These are phyloP conservation scores for Hylomyscus alleni DNA, from an alignment of 2,797 vertebrate genomes.

Conservation along the genomic window DNA sequence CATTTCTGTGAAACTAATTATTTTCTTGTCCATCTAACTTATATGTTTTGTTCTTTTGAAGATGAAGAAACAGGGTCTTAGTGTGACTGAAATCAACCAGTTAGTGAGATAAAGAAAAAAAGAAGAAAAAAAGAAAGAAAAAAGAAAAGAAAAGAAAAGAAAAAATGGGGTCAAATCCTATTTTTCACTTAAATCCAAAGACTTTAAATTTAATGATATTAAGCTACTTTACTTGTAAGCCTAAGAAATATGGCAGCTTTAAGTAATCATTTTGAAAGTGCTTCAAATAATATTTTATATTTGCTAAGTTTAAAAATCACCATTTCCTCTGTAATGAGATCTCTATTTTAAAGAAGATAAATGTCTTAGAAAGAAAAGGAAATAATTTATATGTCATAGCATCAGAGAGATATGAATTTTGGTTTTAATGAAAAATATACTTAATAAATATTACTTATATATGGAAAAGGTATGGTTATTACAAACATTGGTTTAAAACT, in stretches of 20 bases:
- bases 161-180: background rate
- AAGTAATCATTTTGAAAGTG: background rate
- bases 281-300: background rate
- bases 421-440: background rate
- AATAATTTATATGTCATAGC: background rate
- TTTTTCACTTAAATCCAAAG: background rate
- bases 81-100: background rate
- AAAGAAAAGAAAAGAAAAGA: background rate
- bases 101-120: background rate
- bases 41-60: background rate
- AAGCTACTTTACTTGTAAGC: background rate
- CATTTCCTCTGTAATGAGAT: background rate
- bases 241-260: background rate
- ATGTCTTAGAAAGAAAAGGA: background rate
- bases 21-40: background rate
- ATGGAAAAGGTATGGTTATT: background rate
- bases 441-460: constrained; percentile 12
- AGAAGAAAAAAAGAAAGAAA: no score
- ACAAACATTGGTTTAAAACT: background rate
- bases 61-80: background rate
- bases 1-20: background rate
- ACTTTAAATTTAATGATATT: background rate
- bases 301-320: background rate
- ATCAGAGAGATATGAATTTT: constrained; percentile 1
- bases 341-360: background rate